Percentiles rank a stretch among this genome's conserved stretches.
phyloP scores from a whole-genome alignment of 2,797 vertebrate species.

The Crax fasciolata region DNA sequence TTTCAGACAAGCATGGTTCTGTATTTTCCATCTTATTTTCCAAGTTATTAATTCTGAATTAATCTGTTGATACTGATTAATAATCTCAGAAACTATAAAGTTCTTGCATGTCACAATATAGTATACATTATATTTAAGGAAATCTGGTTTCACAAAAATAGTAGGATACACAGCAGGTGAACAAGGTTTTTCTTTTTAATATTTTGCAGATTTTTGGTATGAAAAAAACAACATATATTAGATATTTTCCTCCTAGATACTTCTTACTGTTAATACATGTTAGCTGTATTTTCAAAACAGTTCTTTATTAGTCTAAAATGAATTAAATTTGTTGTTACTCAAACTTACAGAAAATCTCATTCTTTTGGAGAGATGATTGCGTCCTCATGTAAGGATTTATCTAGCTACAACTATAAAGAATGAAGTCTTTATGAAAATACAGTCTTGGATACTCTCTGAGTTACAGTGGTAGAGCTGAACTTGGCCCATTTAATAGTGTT shows the following conservation, averaged over 20 bases:
- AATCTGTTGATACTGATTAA: neutral
- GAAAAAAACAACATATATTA: neutral
- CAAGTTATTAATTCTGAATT: neutral
- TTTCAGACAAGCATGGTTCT: neutral
- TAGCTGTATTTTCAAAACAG: neutral
- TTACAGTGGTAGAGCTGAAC: neutral
- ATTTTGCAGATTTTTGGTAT: neutral
- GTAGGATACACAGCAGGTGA: neutral
- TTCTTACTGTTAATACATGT: neutral
- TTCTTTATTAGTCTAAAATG: neutral
- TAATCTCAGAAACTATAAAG: neutral
- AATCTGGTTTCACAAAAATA: neutral
- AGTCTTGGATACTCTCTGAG: neutral
- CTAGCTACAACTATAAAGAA: neutral
- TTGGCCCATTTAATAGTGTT: neutral
- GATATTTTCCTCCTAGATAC: neutral
- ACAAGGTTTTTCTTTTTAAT: neutral
- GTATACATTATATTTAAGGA: neutral
- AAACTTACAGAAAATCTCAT: neutral
- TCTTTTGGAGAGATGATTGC: neutral
- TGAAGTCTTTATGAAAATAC: neutral
- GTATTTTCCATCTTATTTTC: neutral
- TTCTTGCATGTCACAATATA: neutral
- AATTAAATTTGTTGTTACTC: neutral
- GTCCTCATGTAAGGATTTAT: neutral